Conservation (phyloP, 2,797 vertebrate species). For the Crax fasciolata region DNA sequence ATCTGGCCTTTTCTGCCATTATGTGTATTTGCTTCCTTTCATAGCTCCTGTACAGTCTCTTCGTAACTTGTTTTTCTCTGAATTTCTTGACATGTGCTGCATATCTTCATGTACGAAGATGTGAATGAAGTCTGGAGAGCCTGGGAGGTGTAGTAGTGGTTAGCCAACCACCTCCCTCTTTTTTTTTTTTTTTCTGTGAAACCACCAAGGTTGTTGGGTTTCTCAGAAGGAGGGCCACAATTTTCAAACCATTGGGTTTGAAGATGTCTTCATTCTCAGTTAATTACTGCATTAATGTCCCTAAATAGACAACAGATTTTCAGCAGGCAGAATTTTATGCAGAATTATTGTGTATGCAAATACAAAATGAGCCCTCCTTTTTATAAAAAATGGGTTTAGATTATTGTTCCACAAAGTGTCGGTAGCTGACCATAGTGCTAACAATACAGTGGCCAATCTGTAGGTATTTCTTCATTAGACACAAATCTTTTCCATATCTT, state of each 20-base stretch:
- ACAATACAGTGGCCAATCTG: neutral
- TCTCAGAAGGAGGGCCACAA: neutral
- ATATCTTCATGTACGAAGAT: neutral
- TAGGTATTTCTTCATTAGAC: neutral
- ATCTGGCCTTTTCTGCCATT: neutral
- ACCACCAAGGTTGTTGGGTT: neutral
- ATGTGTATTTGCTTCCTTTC: neutral
- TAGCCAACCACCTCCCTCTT: neutral
- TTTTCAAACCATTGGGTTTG: neutral
- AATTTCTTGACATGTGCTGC: neutral
- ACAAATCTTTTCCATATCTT: neutral
- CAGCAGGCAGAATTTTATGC: neutral
- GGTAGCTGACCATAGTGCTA: neutral
- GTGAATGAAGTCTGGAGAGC: neutral
- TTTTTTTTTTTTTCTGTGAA: neutral
- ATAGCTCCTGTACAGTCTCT: neutral
- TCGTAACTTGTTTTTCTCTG: neutral
- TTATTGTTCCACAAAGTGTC: neutral
- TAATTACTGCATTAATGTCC: neutral
- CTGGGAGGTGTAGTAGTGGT: neutral
- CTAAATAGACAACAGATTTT: too few relatives aligned
- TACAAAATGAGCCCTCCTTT: neutral
- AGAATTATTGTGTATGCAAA: neutral
- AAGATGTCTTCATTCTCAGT: neutral
- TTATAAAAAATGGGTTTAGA: fast-evolving